Conservation (phyloP, 2,797 vertebrate species). For the Choloepus didactylus region DNA sequence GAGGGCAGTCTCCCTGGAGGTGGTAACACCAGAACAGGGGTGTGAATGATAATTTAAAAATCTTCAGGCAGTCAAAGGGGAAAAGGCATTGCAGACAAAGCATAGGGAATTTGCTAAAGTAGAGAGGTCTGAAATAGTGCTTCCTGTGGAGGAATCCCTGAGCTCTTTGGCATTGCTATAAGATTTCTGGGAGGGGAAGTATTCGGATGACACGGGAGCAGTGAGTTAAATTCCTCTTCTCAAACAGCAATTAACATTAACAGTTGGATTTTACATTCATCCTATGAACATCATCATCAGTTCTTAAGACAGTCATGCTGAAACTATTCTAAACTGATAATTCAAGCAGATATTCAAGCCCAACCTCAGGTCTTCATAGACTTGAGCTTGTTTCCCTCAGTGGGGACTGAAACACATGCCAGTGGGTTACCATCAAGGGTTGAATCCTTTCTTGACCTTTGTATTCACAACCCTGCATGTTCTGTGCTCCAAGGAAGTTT, state of each 20-base stretch:
- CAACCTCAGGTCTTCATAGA: too few species aligned
- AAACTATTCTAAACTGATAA: neutral
- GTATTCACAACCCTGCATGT: accelerated
- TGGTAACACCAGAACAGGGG: neutral
- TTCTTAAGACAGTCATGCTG: neutral
- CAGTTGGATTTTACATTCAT: conserved; percentile 14
- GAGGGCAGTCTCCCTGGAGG: neutral
- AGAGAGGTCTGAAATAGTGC: neutral
- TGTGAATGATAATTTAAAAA: neutral
- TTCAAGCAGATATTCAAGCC: neutral
- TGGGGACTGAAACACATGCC: neutral
- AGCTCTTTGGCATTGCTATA: neutral
- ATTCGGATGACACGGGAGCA: neutral
- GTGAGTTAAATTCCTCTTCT: conserved; percentile 15
- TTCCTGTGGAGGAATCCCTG: neutral
- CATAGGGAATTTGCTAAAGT: neutral
- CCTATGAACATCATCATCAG: neutral
- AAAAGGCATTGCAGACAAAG: neutral
- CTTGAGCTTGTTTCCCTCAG: neutral
- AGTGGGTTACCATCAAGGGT: neutral
- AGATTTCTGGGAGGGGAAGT: neutral
- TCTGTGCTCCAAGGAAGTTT: neutral
- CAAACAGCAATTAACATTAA: neutral
- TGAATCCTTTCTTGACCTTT: neutral
- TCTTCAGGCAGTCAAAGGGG: neutral